A percentile compares a stretch with the other conserved stretches of the same genome.
These are phyloP conservation scores for Chaetura pelagica DNA, from an alignment of 2,113 vertebrate species.

Conservation along the genomic window DNA sequence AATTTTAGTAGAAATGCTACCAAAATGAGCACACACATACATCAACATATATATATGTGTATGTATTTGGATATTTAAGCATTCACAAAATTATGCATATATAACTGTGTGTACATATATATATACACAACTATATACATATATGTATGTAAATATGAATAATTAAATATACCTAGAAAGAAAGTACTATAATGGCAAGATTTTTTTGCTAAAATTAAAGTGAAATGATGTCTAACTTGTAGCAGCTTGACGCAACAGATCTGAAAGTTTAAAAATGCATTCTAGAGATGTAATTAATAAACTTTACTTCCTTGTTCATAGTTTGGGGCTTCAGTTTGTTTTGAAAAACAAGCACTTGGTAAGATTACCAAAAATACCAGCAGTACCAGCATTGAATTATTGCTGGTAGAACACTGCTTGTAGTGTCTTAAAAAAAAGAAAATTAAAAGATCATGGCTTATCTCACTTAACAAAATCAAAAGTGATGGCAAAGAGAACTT, in stretches of 20 bases:
- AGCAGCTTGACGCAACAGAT: not conserved
- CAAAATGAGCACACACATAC: conserved; percentile 12
- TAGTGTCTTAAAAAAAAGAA: not conserved
- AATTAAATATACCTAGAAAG: not conserved
- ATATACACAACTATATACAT: not conserved
- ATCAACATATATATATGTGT: no score
- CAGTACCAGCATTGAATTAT: not conserved
- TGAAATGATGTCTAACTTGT: not conserved
- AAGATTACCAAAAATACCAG: not conserved
- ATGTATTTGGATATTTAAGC: not conserved
- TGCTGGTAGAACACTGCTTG: not conserved
- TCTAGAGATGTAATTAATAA: not conserved
- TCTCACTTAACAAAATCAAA: not conserved
- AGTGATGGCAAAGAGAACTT: not conserved
- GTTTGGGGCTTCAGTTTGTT: not conserved
- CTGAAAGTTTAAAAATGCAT: not conserved
- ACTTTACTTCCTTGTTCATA: not conserved
- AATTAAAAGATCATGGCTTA: not conserved
- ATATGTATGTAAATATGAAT: not conserved
- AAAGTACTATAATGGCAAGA: not conserved
- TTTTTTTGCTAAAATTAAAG: not conserved
- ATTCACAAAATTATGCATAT: not conserved
- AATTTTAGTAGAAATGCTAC: conserved; percentile 31
- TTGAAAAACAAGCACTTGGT: not conserved
- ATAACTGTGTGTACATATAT: not conserved